Percentiles rank a stretch among this genome's conserved stretches.
Conservation (phyloP, 2,888 invertebrate genomes). For the Folsomia manolachei region DNA sequence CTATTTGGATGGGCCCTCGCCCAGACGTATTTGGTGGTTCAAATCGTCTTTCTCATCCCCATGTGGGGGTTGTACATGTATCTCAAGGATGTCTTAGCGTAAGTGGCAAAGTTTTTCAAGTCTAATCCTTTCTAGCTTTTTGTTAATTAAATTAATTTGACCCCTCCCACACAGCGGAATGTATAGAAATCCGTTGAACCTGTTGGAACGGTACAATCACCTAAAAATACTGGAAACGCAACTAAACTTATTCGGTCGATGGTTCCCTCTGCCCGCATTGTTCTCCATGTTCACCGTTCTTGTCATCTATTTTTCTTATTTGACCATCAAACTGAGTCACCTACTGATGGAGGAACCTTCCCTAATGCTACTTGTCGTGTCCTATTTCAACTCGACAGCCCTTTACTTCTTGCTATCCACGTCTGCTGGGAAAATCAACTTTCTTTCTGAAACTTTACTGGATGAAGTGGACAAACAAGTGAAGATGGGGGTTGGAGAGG, state of each 20-base stretch:
- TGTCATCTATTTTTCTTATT: neutral
- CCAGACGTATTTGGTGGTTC: neutral
- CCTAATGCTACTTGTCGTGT: neutral
- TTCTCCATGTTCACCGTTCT: neutral
- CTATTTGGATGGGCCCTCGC: neutral
- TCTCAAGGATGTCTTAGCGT: too few relatives aligned
- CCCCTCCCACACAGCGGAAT: too few relatives aligned
- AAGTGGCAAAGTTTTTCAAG: too few relatives aligned
- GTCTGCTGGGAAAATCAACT: neutral
- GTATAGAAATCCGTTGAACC: too few relatives aligned
- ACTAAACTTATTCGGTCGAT: neutral
- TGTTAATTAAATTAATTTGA: too few relatives aligned
- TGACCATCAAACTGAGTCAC: neutral
- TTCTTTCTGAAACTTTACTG: neutral
- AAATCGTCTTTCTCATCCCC: neutral
- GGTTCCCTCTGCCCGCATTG: neutral
- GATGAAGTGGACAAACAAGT: neutral
- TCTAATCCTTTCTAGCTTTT: too few relatives aligned
- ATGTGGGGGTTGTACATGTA: neutral
- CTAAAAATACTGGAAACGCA: neutral
- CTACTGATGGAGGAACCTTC: neutral
- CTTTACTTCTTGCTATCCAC: neutral
- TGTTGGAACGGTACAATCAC: neutral
- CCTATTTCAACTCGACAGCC: neutral
- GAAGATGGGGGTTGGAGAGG: neutral